Evolutionary conservation across 2,797 vertebrate genomes (phyloP).

Genomic region (Micropoecilia bifurca): DNA sequence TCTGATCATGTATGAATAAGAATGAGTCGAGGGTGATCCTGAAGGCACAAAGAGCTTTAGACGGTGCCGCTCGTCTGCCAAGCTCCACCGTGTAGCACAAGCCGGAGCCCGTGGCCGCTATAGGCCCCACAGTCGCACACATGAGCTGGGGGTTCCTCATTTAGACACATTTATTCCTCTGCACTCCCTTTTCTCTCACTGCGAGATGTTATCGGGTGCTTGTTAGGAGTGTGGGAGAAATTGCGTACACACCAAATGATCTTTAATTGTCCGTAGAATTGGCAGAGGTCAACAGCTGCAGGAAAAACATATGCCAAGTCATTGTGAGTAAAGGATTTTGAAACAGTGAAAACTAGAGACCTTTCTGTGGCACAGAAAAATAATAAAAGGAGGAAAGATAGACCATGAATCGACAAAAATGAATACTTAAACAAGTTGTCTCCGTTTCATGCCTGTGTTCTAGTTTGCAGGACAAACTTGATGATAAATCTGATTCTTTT

Average conservation of each 20-base stretch:
- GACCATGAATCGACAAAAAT: neutral
- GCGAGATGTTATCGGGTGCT: conserved; percentile 71
- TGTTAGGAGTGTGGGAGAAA: conserved; percentile 73
- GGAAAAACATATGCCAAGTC: conserved; percentile 57
- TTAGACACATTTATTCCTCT: conserved; percentile 61
- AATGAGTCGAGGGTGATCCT: conserved; percentile 82
- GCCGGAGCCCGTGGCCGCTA: conserved; percentile 49
- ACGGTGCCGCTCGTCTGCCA: conserved; percentile 65
- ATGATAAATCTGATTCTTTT: neutral
- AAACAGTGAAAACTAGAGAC: conserved; percentile 38
- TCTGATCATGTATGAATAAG: conserved; percentile 85
- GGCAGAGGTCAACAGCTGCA: conserved; percentile 69
- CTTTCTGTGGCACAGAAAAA: neutral
- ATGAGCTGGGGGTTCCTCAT: conserved; percentile 54
- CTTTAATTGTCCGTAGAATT: conserved; percentile 72
- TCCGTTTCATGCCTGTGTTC: neutral
- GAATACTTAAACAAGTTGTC: neutral
- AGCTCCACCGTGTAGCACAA: conserved; percentile 46
- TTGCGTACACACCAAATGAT: conserved; percentile 69
- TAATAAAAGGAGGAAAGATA: neutral
- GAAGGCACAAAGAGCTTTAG: conserved; percentile 83
- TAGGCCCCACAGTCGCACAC: conserved; percentile 52
- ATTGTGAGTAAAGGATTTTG: conserved; percentile 49
- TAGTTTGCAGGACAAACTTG: neutral
- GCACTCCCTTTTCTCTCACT: conserved; percentile 58